These are phyloP conservation scores for Stictonetta naevosa DNA, from an alignment of 2,113 vertebrate genomes.

Conservation along the genomic window DNA sequence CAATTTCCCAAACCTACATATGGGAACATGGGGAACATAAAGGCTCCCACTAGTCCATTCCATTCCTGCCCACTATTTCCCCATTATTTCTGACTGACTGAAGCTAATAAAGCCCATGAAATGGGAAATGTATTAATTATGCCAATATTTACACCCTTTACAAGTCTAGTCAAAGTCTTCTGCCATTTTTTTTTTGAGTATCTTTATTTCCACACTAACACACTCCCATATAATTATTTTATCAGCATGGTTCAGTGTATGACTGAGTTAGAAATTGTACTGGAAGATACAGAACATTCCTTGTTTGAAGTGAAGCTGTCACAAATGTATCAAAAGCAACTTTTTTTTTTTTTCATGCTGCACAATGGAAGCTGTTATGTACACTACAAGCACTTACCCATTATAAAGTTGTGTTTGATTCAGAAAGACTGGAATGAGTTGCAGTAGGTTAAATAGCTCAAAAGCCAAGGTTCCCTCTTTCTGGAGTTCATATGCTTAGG, in stretches of 20 bases:
- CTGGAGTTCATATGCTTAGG: neutral
- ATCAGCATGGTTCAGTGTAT: neutral
- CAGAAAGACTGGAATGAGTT: neutral
- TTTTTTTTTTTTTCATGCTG: neutral
- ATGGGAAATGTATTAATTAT: neutral
- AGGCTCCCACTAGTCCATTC: fast-evolving
- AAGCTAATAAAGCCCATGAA: neutral
- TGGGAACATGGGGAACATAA: neutral
- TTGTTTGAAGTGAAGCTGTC: neutral
- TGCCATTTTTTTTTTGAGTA: neutral
- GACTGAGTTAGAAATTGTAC: neutral
- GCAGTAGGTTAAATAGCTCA: constrained; percentile 19
- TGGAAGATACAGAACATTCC: neutral
- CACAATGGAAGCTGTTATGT: neutral
- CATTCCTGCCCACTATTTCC: neutral
- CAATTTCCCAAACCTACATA: neutral
- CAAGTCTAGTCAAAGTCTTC: neutral
- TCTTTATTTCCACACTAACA: neutral
- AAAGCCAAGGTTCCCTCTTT: neutral
- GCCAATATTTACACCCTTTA: neutral
- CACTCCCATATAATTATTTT: neutral
- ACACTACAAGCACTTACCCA: neutral
- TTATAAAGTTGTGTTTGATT: neutral
- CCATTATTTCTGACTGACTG: neutral
- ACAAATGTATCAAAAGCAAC: neutral